These are phyloP conservation scores for Hypomecis punctinalis DNA, from an alignment of 2,888 invertebrate genomes.

Conservation along the genomic window DNA sequence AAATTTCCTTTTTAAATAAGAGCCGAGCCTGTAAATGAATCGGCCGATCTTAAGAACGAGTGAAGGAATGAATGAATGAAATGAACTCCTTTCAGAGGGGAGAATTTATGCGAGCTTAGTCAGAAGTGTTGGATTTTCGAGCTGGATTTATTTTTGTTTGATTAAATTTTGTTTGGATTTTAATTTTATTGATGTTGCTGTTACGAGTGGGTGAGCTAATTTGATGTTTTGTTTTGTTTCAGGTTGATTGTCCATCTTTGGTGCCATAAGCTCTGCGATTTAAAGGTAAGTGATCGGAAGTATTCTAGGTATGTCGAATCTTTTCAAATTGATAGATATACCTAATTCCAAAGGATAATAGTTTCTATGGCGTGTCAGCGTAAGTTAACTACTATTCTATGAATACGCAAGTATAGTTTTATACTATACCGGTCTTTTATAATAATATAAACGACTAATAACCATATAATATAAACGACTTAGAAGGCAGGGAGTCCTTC, in stretches of 20 bases:
- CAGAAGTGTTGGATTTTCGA: slow-evolving; percentile 30
- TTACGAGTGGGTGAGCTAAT: neutral
- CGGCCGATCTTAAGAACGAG: slow-evolving; percentile 47
- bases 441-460: too few species aligned
- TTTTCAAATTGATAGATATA: neutral
- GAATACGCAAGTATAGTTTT: too few species aligned
- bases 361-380: neutral
- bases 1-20: slow-evolving; percentile 59
- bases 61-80: slow-evolving; percentile 33
- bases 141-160: slow-evolving; percentile 20
- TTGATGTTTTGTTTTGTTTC: slow-evolving; percentile 16
- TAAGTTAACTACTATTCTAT: too few species aligned
- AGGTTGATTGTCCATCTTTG: slow-evolving; percentile 11
- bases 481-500: too few species aligned
- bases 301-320: neutral
- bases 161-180: slow-evolving; percentile 18
- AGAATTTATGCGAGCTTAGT: slow-evolving; percentile 37
- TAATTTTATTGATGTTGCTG: slow-evolving; percentile 2
- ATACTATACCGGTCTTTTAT: too few species aligned
- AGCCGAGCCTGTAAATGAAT: slow-evolving; percentile 58
- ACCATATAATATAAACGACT: too few species aligned
- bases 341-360: neutral
- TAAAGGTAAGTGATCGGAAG: slow-evolving; percentile 2
- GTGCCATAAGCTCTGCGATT: neutral
- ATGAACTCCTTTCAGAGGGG: slow-evolving; percentile 35